Percentiles rank a stretch among this genome's conserved stretches.
Evolutionary conservation across 2,113 vertebrate genomes (phyloP).

Genomic region (Calidris pygmaea): DNA sequence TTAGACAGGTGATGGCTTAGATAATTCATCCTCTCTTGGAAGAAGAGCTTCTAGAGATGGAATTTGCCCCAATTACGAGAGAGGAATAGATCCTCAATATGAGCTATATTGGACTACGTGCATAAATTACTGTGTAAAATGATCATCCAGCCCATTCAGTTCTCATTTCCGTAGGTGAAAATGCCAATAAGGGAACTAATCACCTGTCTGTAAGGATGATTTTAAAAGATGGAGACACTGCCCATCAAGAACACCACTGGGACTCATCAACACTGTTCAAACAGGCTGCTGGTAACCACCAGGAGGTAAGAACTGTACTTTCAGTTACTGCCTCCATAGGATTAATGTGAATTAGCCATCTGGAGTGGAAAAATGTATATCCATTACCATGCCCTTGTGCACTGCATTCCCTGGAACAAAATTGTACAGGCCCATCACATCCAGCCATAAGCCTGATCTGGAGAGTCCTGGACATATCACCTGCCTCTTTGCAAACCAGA

Average conservation of each 20-base stretch:
- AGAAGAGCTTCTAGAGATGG: background rate
- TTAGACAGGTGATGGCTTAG: constrained; percentile 37
- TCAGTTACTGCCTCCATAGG: background rate
- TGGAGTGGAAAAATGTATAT: background rate
- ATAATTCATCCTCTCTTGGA: constrained; percentile 28
- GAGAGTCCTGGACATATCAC: background rate
- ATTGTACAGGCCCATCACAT: background rate
- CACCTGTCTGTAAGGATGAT: constrained; percentile 7
- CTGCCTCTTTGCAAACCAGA: background rate
- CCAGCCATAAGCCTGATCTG: background rate
- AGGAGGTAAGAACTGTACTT: constrained; percentile 6
- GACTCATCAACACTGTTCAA: background rate
- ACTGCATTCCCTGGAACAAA: background rate
- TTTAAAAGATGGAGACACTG: constrained; percentile 17
- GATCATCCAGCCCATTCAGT: background rate
- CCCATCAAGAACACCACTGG: background rate
- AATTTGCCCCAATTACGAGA: constrained; percentile 34
- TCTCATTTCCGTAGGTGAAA: constrained; percentile 36
- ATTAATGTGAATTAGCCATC: constrained; percentile 3
- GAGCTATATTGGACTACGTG: constrained; percentile 23
- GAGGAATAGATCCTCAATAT: background rate
- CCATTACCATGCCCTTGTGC: background rate
- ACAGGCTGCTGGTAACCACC: constrained; percentile 8
- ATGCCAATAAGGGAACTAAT: constrained; percentile 18
- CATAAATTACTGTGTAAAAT: constrained; percentile 32